Evolutionary conservation across 2,797 vertebrate species (phyloP).

Genomic region (Ctenopoma kingsleyae): DNA sequence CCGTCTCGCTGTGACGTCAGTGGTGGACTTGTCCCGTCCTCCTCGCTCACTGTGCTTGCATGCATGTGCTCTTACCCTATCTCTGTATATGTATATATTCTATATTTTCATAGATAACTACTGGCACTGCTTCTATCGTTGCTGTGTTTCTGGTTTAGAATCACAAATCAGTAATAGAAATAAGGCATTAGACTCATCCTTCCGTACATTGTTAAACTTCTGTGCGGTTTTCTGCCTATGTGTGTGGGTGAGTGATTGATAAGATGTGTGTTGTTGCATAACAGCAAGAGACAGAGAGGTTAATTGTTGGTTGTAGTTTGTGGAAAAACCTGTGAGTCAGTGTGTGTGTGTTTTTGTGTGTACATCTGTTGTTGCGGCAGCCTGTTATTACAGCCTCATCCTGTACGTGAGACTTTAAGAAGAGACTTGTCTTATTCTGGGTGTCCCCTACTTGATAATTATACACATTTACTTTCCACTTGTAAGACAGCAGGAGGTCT

Average conservation of each 20-base stretch:
- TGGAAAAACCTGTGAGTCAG: conserved; percentile 38
- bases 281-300: conserved; percentile 42
- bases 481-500: conserved; percentile 48
- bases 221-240: conserved; percentile 40
- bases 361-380: conserved; percentile 57
- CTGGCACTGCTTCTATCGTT: conserved; percentile 65
- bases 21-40: conserved; percentile 88
- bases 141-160: conserved; percentile 60
- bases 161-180: conserved; percentile 38
- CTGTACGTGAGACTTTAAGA: conserved; percentile 65
- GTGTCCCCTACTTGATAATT: conserved; percentile 70
- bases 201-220: conserved; percentile 34
- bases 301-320: conserved; percentile 54
- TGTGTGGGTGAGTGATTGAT: conserved; percentile 53
- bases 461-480: conserved; percentile 62
- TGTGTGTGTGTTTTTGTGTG: conserved; percentile 23
- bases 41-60: conserved; percentile 88
- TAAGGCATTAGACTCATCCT: conserved; percentile 40
- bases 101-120: conserved; percentile 48
- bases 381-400: conserved; percentile 71
- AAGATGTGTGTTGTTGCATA: conserved; percentile 37
- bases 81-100: conserved; percentile 72
- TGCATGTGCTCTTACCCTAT: conserved; percentile 86
- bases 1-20: conserved; percentile 88
- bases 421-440: conserved; percentile 66